phyloP scores from a whole-genome alignment of 2,888 invertebrate genomes.

The Nemapogon koenigi region DNA sequence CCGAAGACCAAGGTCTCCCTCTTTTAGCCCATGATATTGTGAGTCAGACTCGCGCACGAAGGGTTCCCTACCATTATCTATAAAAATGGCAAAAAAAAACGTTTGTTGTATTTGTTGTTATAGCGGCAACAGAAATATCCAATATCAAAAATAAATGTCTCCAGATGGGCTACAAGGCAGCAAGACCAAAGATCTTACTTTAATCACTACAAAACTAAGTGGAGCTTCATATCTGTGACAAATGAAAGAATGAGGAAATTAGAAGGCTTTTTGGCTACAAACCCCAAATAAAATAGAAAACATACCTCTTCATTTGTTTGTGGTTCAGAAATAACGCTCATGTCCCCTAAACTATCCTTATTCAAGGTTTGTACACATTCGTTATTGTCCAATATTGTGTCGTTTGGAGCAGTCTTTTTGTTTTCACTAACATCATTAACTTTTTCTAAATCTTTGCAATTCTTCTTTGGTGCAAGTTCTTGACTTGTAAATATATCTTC shows the following conservation, averaged over 20 bases:
- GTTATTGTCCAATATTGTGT: not conserved
- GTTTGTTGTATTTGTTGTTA: no score
- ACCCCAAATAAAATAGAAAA: conserved; percentile 13
- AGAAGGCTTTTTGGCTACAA: not conserved
- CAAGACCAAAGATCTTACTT: not conserved
- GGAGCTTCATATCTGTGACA: no score
- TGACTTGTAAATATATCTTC: conserved; percentile 42
- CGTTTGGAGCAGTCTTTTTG: not conserved
- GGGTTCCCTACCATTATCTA: no score
- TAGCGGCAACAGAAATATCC: no score
- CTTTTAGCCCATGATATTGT: no score
- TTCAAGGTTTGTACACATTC: not conserved
- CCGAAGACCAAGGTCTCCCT: no score
- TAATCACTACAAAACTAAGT: not conserved
- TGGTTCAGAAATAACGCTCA: conserved; percentile 25
- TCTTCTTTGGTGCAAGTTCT: conserved; percentile 21
- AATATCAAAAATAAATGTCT: no score
- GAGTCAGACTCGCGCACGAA: no score
- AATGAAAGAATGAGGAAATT: no score
- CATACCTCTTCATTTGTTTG: conserved; percentile 33
- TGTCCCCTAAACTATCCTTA: conserved; percentile 19
- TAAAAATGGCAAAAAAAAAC: no score
- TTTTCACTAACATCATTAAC: not conserved
- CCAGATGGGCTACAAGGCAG: not conserved
- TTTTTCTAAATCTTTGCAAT: not conserved